These are phyloP conservation scores for Eutolmus rufibarbis DNA, from an alignment of 2,888 invertebrate species.

Conservation along the genomic window DNA sequence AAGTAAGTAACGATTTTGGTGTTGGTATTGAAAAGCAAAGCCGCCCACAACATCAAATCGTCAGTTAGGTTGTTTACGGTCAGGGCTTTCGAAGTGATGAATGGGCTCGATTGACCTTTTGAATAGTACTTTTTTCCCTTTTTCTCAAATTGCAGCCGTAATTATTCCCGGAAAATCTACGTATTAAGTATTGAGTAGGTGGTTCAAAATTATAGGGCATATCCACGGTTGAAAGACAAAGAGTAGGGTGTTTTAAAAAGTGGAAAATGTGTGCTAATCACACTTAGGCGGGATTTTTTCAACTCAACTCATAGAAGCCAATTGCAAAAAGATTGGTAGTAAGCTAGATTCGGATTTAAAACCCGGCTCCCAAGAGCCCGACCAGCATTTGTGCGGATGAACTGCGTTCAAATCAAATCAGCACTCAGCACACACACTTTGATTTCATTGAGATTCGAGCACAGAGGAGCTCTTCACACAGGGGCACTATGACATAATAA, in stretches of 20 bases:
- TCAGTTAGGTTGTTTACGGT: neutral
- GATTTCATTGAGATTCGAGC: neutral
- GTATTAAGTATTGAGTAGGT: neutral
- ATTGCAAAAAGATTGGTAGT: neutral
- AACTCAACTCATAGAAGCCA: neutral
- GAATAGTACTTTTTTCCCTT: neutral
- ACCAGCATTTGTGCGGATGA: neutral
- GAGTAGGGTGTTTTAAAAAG: neutral
- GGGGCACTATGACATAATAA: conserved; percentile 34
- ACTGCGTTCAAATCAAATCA: neutral
- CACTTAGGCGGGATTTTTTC: neutral
- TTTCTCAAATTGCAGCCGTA: neutral
- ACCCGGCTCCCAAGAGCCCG: neutral
- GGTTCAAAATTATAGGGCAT: neutral
- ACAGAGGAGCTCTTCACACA: neutral
- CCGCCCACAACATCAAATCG: neutral
- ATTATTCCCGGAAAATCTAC: neutral
- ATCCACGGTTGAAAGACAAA: neutral
- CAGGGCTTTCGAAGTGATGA: neutral
- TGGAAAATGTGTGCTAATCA: neutral
- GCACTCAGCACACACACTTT: neutral
- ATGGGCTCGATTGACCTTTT: neutral
- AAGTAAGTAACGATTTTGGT: neutral
- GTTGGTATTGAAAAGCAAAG: neutral
- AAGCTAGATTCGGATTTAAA: neutral